Evolutionary conservation across 2,888 invertebrate genomes (phyloP), one percentile per base, ranked within the genome.

Genomic region (Ornithoptera priamus): DNA sequence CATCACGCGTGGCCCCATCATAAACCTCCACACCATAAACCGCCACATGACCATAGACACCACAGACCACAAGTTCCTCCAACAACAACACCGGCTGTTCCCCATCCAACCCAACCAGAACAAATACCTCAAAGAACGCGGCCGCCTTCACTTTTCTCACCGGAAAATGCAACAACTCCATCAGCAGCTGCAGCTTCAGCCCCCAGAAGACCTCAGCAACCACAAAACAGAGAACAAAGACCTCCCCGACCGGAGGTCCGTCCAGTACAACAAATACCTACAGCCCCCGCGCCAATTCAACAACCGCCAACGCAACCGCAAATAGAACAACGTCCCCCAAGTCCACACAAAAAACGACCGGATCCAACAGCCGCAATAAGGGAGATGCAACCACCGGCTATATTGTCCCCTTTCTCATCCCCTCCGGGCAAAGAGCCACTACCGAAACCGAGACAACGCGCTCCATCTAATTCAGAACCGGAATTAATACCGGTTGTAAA

Each of bases 91-190:
- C 50, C 77, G 78, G 10, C 80, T 72, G 66, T 75, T 70, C 46
- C 80, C 57, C 53, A 71, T 71, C 62, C 80, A 42, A 73, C 76
- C 10, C 65, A 72, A 4, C 70, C 75, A 6, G 72, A 58, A 72
- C 73, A 80, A 69, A 70, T 73, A 68, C 78, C 80, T 0, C 87
- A 85, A 68, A 79, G 89, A 57, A 93, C 93, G 24, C 87, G 94
- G 63, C 93, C 94, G 3, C 94, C 94, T 0, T 95, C 95, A 18
- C 80, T 95, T 50, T 95, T 95, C 81, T 95, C 95, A 4, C 95
- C 95, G 0, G 95, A 95, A 72, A 94, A 94, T 72, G 89, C 84
- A 0, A 90, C 89, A 1, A 90, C 93, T 0, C 93, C 94, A 8
- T 82, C 86, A 4, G 88, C 85, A 7, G 89, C 90, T 0, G 92